Evolutionary conservation across 2,888 invertebrate genomes (phyloP).

Genomic region (Lampropteryx suffumata): DNA sequence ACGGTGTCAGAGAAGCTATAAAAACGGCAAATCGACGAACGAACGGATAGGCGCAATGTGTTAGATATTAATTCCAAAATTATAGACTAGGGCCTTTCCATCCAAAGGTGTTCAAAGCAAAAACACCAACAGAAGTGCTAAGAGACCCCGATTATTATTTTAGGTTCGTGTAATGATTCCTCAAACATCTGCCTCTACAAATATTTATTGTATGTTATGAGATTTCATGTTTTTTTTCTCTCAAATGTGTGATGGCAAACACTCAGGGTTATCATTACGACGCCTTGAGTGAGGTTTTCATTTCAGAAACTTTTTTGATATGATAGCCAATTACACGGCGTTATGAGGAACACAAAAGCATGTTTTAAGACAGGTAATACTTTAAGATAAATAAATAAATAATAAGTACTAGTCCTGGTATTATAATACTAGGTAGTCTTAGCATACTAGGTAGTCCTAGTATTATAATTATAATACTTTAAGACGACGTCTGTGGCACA

Average conservation of each 20-base stretch:
- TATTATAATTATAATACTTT: too few species aligned
- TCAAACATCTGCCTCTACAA: conserved; percentile 78
- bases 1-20: conserved; percentile 70
- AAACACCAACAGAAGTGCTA: conserved; percentile 79
- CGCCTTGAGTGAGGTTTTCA: conserved; percentile 22
- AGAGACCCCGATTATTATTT: conserved; percentile 75
- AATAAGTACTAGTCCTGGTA: too few species aligned
- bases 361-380: too few species aligned
- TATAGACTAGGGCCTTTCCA: conserved; percentile 64
- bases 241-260: conserved; percentile 21
- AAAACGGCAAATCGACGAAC: conserved; percentile 73
- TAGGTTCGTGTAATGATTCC: conserved; percentile 66
- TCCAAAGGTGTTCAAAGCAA: conserved; percentile 70
- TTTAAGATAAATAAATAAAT: too few species aligned
- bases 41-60: conserved; percentile 77
- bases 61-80: conserved; percentile 81
- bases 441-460: too few species aligned
- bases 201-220: conserved; percentile 72
- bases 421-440: too few species aligned
- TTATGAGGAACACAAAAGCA: conserved; percentile 7
- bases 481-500: too few species aligned
- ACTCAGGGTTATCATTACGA: conserved; percentile 27
- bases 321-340: conserved; percentile 11
- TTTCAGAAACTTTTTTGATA: conserved; percentile 20
- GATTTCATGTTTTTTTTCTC: conserved; percentile 40